These are phyloP conservation scores for Lithosia quadra DNA, from an alignment of 2,888 invertebrate species.

Conservation along the genomic window DNA sequence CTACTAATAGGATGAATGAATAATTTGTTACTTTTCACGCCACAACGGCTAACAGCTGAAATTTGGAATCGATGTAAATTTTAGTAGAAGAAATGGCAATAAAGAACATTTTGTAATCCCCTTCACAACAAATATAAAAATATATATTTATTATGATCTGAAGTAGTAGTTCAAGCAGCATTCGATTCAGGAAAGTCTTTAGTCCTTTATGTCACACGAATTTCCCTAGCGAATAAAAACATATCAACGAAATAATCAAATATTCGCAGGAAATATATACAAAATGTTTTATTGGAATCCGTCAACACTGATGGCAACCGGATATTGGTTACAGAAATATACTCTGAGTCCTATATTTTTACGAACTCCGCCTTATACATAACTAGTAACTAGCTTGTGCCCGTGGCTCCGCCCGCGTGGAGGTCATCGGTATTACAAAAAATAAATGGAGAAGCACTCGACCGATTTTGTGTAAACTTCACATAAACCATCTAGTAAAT, in stretches of 20 bases:
- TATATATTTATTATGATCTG: not conserved
- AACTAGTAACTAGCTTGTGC: no score
- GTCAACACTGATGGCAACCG: constrained; percentile 28
- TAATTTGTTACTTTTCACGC: not conserved
- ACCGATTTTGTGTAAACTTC: no score
- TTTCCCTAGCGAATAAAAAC: constrained; percentile 19
- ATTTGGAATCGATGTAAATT: not conserved
- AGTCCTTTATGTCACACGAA: not conserved
- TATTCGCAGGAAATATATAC: constrained; percentile 28
- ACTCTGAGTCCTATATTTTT: constrained; percentile 27
- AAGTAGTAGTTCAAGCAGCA: not conserved
- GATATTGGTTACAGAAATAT: constrained; percentile 36
- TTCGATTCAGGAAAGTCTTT: not conserved
- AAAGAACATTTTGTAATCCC: not conserved
- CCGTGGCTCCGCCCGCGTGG: no score
- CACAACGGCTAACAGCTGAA: not conserved
- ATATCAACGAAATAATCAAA: constrained; percentile 33
- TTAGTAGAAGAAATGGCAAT: not conserved
- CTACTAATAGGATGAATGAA: no score
- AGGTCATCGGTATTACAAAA: no score
- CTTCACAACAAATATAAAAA: not conserved
- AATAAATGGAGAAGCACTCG: no score
- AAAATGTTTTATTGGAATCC: constrained; percentile 37
- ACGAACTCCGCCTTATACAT: constrained; percentile 6
- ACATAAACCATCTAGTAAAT: no score